phyloP scores from a whole-genome alignment of 1,140 invertebrate genomes.

The Neomicropteryx cornuta region DNA sequence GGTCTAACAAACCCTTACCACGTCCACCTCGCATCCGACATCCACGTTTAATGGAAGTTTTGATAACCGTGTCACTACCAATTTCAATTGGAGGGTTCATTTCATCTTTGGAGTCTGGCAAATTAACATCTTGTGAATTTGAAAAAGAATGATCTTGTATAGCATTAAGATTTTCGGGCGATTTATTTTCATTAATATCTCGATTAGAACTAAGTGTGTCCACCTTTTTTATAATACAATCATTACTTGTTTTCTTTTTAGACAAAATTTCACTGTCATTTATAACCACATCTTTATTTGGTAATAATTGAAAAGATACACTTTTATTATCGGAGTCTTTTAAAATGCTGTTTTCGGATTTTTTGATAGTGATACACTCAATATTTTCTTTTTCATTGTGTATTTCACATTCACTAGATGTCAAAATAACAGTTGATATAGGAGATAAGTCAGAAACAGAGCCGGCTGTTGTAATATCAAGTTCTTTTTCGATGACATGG shows the following conservation, averaged over 20 bases:
- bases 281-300: constrained; percentile 17
- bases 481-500: constrained; percentile 28
- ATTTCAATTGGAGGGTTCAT: constrained; percentile 6
- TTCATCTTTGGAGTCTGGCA: constrained; percentile 12
- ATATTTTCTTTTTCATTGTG: too few relatives aligned
- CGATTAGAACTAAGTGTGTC: constrained; percentile 47
- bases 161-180: too few relatives aligned
- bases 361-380: too few relatives aligned
- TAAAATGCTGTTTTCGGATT: neutral
- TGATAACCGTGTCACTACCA: constrained; percentile 8
- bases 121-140: too few relatives aligned
- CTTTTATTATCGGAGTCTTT: too few relatives aligned
- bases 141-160: too few relatives aligned
- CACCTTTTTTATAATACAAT: constrained; percentile 68
- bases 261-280: constrained; percentile 68
- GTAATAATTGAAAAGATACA: neutral
- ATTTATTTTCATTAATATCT: constrained; percentile 17
- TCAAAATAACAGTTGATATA: too few relatives aligned
- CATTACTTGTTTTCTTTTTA: constrained; percentile 64
- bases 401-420: too few relatives aligned
- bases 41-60: constrained; percentile 30
- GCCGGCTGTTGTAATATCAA: constrained; percentile 33
- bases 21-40: constrained; percentile 43
- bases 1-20: constrained; percentile 35
- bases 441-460: too few relatives aligned